A percentile compares a stretch with the other conserved stretches of the same genome.
These are phyloP conservation scores for Xiphias gladius DNA, from an alignment of 2,113 vertebrate genomes.

Conservation along the genomic window DNA sequence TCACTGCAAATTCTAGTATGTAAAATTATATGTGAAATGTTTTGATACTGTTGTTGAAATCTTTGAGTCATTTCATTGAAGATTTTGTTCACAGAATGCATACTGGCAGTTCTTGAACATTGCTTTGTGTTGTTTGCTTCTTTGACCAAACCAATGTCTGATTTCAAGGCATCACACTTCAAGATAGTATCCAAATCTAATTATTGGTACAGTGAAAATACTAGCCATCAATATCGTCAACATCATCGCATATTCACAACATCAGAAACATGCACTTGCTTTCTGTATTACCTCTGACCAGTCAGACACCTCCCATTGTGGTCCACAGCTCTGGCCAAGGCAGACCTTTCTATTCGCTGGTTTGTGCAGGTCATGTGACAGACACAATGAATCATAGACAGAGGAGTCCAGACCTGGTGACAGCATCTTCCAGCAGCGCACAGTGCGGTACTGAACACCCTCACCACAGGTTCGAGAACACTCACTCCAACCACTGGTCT, in stretches of 20 bases:
- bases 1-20: too few relatives aligned
- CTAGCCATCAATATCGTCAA: too few relatives aligned
- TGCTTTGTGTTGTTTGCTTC: too few relatives aligned
- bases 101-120: too few relatives aligned
- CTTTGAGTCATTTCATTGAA: too few relatives aligned
- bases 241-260: background rate
- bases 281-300: slow-evolving; percentile 87
- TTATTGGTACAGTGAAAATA: too few relatives aligned
- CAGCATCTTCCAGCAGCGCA: slow-evolving; percentile 95
- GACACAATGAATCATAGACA: slow-evolving; percentile 89
- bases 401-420: slow-evolving; percentile 92
- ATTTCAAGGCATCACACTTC: too few relatives aligned
- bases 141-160: too few relatives aligned
- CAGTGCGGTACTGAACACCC: slow-evolving; percentile 89
- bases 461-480: slow-evolving; percentile 91
- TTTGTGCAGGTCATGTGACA: slow-evolving; percentile 86
- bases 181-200: too few relatives aligned
- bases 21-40: too few relatives aligned
- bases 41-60: too few relatives aligned
- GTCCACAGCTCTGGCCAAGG: slow-evolving; percentile 90
- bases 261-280: background rate
- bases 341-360: slow-evolving; percentile 91
- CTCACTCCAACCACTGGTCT: slow-evolving; percentile 92
- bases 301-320: slow-evolving; percentile 90
- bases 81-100: too few relatives aligned